These are phyloP conservation scores for Amphipyra berbera DNA, from an alignment of 2,888 invertebrate genomes.

Conservation along the genomic window DNA sequence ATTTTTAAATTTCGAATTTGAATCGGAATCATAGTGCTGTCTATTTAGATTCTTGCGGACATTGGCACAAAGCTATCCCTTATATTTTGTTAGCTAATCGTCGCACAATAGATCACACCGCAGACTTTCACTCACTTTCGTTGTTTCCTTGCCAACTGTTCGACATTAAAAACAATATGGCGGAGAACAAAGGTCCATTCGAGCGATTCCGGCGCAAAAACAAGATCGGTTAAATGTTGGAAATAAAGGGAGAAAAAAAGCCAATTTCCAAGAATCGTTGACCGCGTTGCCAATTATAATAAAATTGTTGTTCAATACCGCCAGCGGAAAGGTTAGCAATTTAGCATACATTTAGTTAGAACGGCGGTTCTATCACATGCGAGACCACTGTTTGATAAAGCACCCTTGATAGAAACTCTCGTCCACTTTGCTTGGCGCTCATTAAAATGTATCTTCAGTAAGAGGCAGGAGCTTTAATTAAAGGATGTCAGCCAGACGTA, in stretches of 20 bases:
- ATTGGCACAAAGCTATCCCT: conserved; percentile 35
- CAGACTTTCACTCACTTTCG: conserved; percentile 79
- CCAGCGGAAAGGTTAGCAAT: conserved; percentile 80
- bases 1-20: conserved; percentile 9
- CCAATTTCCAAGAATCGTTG: conserved; percentile 86
- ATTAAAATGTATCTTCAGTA: conserved; percentile 40
- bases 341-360: conserved; percentile 75
- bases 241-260: conserved; percentile 80
- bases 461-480: conserved; percentile 35
- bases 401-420: not conserved
- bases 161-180: conserved; percentile 82
- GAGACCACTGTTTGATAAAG: conserved; percentile 26
- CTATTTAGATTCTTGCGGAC: conserved; percentile 14
- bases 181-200: conserved; percentile 83
- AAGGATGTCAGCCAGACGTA: conserved; percentile 41
- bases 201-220: conserved; percentile 81
- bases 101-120: conserved; percentile 62
- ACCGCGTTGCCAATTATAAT: conserved; percentile 87
- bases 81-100: conserved; percentile 55
- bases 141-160: conserved; percentile 69
- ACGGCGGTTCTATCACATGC: conserved; percentile 56
- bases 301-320: conserved; percentile 85
- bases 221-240: conserved; percentile 83
- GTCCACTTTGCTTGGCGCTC: conserved; percentile 1
- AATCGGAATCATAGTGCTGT: not conserved